Base-by-base conservation (phyloP, 1,140 invertebrate genomes). In the Oscheius sp. region DNA sequence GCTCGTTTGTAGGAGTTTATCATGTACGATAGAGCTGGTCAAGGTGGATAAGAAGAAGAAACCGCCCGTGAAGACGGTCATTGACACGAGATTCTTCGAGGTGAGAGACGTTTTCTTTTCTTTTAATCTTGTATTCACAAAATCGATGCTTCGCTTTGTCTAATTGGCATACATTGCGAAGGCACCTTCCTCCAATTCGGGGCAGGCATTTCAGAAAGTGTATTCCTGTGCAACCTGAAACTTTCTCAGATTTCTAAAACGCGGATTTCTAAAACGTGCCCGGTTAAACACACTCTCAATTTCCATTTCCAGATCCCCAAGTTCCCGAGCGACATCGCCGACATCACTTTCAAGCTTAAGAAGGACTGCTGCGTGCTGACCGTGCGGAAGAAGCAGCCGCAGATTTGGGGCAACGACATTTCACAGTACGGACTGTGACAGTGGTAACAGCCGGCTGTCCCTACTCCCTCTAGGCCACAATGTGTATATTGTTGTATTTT, bases 1-100 rank as follows among this genome's bases (percentile, higher is more conserved):
- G 13, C 23, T 1, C 23, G 26, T 62, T 62, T 71, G 63, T 45
- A 71, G 69, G 42, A 71, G 69, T n/a, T 31, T 71, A 29, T 61
- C 58, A 36, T 71, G 69, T 29, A 58, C 58, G 38, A 58, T 71
- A 1, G 69, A 71, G 64, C 63, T 71, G 20, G 69, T 64, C 29
- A 71, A 71, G 31, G 29, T 71, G 3, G 69, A 71, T 46, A 71
- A 71, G 58, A 71, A 71, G 61, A 71, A 71, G 61, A 71, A 59
- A 23, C 69, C 69, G 7, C 69, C 69, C 23, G 69, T 61, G 46
- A 52, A 58, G 28, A 61, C 69, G 29, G 59, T 71, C n/a, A 46
- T 71, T 34, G 69, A 71, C 45, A 32, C 36, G 15, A 45, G 69
- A 64, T 71, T 58, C 31, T 71, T 42, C 38, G 28, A 70, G 46